A percentile compares a stretch with the other conserved stretches of the same genome.
Evolutionary conservation across 2,113 vertebrate genomes (phyloP).

Genomic region (Hippocampus guttulatus): DNA sequence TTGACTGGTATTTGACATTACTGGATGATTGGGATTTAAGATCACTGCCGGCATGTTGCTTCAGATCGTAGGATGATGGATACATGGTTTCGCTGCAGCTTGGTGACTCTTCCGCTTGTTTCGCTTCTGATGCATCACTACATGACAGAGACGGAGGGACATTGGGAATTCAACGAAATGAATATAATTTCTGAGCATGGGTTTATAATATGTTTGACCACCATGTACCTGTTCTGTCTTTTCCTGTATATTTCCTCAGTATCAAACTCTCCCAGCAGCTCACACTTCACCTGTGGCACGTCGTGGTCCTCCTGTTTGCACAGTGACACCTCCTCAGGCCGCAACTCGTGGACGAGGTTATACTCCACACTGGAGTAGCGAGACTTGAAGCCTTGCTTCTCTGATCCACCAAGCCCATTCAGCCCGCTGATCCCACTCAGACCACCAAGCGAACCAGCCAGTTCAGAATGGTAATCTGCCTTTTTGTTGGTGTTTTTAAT

Average conservation of each 20-base stretch:
- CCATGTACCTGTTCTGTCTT: constrained; percentile 80
- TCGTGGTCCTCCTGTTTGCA: constrained; percentile 74
- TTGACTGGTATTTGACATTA: constrained; percentile 24
- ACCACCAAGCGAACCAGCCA: constrained; percentile 57
- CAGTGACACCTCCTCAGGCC: constrained; percentile 72
- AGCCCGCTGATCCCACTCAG: constrained; percentile 59
- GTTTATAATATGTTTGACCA: background rate
- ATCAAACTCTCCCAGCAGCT: constrained; percentile 72
- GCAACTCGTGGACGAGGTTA: constrained; percentile 91
- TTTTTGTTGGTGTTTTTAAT: constrained; percentile 99
- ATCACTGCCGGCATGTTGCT: constrained; percentile 32
- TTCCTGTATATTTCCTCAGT: constrained; percentile 78
- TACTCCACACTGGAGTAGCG: constrained; percentile 89
- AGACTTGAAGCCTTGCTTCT: constrained; percentile 85
- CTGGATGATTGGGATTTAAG: constrained; percentile 65
- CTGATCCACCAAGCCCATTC: constrained; percentile 51
- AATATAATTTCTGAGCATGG: background rate
- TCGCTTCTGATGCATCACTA: constrained; percentile 82
- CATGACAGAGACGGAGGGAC: constrained; percentile 51
- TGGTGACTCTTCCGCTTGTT: constrained; percentile 76
- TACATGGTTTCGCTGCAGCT: constrained; percentile 88
- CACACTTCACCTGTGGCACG: constrained; percentile 79
- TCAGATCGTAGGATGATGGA: constrained; percentile 60
- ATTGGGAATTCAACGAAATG: constrained; percentile 24
- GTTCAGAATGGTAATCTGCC: constrained; percentile 86